Conservation (phyloP, 2,113 vertebrate genomes). For the Tachysurus vachellii region DNA sequence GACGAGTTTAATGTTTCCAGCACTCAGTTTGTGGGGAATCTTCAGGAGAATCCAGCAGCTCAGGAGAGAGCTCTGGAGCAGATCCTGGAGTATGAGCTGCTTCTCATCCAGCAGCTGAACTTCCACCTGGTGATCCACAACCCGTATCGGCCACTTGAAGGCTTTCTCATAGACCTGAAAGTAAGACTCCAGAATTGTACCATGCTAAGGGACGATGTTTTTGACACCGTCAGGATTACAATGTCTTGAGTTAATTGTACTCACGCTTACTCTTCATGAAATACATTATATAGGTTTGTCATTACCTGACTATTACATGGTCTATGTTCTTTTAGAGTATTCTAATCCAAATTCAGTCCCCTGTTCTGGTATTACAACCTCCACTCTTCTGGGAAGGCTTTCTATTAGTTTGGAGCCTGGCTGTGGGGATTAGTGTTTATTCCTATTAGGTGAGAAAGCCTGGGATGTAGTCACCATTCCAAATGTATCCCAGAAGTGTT, state of each 20-base stretch:
- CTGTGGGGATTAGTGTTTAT: background rate
- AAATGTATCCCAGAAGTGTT: background rate
- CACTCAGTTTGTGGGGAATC: slow-evolving; percentile 90
- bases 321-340: background rate
- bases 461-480: background rate
- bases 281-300: background rate
- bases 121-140: slow-evolving; percentile 96
- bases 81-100: slow-evolving; percentile 91
- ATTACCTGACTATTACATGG: background rate
- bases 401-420: background rate
- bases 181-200: slow-evolving; percentile 62
- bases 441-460: background rate
- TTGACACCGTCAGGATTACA: background rate
- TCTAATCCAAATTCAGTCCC: background rate
- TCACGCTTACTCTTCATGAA: background rate
- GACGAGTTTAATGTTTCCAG: slow-evolving; percentile 98
- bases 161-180: slow-evolving; percentile 94
- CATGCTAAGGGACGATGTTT: background rate
- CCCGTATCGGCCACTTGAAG: slow-evolving; percentile 93
- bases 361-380: background rate
- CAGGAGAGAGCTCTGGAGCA: slow-evolving; percentile 89
- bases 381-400: background rate
- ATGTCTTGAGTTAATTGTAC: background rate
- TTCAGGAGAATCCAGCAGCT: slow-evolving; percentile 83
- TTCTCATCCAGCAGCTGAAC: slow-evolving; percentile 94